Evolutionary conservation across 2,888 invertebrate genomes (phyloP).

Genomic region (Leucania comma): DNA sequence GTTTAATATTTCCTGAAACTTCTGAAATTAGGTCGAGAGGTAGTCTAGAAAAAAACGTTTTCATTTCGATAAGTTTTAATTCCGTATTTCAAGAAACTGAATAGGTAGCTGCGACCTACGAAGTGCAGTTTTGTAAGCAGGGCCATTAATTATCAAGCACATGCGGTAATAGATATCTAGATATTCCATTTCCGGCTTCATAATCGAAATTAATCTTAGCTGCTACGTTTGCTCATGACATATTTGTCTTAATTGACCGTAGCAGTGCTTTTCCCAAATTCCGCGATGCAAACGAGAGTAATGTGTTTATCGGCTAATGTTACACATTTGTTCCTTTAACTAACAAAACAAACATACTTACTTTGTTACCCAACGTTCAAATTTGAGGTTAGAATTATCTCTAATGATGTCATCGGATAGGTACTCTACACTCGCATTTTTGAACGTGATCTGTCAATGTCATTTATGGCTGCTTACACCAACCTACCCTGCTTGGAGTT

Average conservation of each 20-base stretch:
- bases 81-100: conserved; percentile 20
- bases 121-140: background rate
- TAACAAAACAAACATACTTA: too few species aligned
- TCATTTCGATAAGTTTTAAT: conserved; percentile 19
- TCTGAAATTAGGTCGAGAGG: conserved; percentile 41
- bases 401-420: too few species aligned
- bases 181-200: background rate
- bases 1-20: conserved; percentile 22
- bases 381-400: too few species aligned
- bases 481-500: too few species aligned
- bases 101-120: background rate
- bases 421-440: too few species aligned
- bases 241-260: conserved; percentile 9
- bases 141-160: background rate
- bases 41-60: conserved; percentile 19
- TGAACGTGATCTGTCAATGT: too few species aligned
- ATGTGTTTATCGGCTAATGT: too few species aligned
- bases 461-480: too few species aligned
- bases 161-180: background rate
- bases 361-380: too few species aligned
- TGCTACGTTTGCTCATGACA: background rate
- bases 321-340: too few species aligned
- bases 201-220: background rate
- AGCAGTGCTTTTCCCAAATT: background rate
- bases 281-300: too few species aligned